A percentile compares a stretch with the other conserved stretches of the same genome.
These are phyloP conservation scores for Drosophila eohydei DNA, from an alignment of 2,888 invertebrate species.

Conservation along the genomic window DNA sequence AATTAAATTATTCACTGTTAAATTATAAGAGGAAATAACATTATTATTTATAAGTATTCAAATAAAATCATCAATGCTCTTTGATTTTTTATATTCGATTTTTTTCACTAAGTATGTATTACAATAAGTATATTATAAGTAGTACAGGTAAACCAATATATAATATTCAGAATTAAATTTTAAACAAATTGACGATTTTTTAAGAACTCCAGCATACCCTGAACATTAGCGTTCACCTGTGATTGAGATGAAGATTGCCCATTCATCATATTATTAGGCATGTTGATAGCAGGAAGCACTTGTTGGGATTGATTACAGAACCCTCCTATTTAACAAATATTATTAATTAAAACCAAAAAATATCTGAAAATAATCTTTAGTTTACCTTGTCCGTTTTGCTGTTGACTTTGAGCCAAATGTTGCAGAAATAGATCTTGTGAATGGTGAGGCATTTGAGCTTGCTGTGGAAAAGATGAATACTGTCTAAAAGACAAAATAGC, in stretches of 20 bases:
- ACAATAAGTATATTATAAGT: conserved; percentile 72
- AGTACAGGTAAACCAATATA: conserved; percentile 74
- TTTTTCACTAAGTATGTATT: conserved; percentile 66
- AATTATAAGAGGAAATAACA: too few species aligned
- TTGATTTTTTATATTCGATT: conserved; percentile 68
- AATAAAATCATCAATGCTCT: conserved; percentile 25
- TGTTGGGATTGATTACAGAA: conserved; percentile 78
- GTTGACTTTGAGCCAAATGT: conserved; percentile 80
- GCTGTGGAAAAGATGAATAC: conserved; percentile 84
- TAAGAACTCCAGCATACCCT: conserved; percentile 83
- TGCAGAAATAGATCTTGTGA: conserved; percentile 83
- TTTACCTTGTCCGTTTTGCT: conserved; percentile 79
- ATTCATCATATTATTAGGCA: conserved; percentile 82
- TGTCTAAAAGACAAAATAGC: conserved; percentile 88
- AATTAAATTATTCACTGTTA: too few species aligned
- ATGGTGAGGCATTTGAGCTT: conserved; percentile 79
- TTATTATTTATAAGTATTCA: too few species aligned
- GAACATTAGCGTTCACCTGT: conserved; percentile 83
- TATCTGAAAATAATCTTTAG: not conserved
- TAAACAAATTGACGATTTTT: conserved; percentile 83
- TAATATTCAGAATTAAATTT: conserved; percentile 67
- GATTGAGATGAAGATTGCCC: conserved; percentile 82
- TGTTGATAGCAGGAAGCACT: conserved; percentile 78
- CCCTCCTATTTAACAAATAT: conserved; percentile 52
- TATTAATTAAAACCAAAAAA: not conserved